phyloP scores from a whole-genome alignment of 2,797 vertebrate species.

The Poeciliopsis turneri region DNA sequence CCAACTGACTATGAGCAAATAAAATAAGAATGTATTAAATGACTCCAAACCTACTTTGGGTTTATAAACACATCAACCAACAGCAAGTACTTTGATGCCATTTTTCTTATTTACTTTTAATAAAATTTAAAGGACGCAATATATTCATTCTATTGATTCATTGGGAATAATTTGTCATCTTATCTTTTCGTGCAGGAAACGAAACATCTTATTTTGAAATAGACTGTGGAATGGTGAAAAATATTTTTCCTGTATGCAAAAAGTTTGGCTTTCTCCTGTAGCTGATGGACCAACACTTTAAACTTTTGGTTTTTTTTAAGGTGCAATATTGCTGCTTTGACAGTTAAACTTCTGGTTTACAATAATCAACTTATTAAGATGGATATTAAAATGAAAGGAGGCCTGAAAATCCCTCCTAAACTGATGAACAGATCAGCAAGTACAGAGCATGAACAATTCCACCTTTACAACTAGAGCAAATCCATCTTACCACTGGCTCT shows the following conservation, averaged over 20 bases:
- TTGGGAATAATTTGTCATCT: background rate
- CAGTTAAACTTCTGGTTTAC: background rate
- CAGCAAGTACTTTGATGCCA: background rate
- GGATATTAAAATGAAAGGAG: background rate
- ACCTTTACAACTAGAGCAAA: background rate
- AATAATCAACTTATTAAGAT: background rate
- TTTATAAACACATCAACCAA: background rate
- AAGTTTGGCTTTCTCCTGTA: background rate
- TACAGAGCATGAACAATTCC: background rate
- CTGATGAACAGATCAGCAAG: background rate
- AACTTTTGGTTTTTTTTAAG: background rate
- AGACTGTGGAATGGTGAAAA: background rate
- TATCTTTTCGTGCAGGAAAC: background rate
- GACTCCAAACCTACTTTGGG: background rate
- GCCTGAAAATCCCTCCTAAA: background rate
- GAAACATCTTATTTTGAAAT: background rate
- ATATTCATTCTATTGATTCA: background rate
- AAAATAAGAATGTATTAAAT: background rate
- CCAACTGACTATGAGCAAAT: background rate
- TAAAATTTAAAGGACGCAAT: background rate
- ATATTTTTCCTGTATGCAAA: background rate
- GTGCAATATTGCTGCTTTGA: background rate
- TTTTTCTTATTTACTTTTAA: background rate
- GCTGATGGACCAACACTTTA: background rate
- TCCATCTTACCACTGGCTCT: constrained; percentile 91